These are phyloP conservation scores for Hyperoplus immaculatus DNA, from an alignment of 2,797 vertebrate species.

Conservation along the genomic window DNA sequence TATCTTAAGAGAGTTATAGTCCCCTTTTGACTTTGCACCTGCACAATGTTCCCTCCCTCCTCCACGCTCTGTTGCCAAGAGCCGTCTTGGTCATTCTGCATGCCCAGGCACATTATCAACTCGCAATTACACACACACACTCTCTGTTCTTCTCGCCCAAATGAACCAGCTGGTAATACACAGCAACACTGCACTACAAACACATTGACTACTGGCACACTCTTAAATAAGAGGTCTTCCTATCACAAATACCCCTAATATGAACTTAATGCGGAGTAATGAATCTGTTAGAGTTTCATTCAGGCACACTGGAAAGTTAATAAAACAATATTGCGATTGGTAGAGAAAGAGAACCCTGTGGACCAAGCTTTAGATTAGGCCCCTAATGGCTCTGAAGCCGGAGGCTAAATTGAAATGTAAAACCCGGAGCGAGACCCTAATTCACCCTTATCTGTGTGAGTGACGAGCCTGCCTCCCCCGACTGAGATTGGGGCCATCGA, in stretches of 20 bases:
- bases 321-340: conserved; percentile 90
- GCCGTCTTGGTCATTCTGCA: conserved; percentile 73
- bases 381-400: conserved; percentile 94
- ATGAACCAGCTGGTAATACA: conserved; percentile 75
- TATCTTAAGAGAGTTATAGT: conserved; percentile 53
- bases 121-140: conserved; percentile 74
- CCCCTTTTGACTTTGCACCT: conserved; percentile 78
- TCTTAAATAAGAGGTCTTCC: conserved; percentile 90
- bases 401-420: conserved; percentile 92
- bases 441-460: conserved; percentile 86
- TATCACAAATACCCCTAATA: conserved; percentile 93
- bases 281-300: conserved; percentile 89
- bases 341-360: conserved; percentile 77
- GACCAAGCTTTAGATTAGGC: conserved; percentile 92
- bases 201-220: conserved; percentile 77
- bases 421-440: conserved; percentile 91
- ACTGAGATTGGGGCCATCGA: conserved; percentile 85
- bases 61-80: conserved; percentile 60
- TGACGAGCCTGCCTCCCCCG: conserved; percentile 82
- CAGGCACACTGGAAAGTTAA: conserved; percentile 92
- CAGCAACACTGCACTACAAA: conserved; percentile 62
- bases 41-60: conserved; percentile 59
- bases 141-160: conserved; percentile 60
- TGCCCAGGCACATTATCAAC: conserved; percentile 78
- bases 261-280: conserved; percentile 94